Percentiles rank a stretch among this genome's conserved stretches.
Evolutionary conservation across 2,888 invertebrate species (phyloP).

Genomic region (Poecilobothrus nobilitatus): DNA sequence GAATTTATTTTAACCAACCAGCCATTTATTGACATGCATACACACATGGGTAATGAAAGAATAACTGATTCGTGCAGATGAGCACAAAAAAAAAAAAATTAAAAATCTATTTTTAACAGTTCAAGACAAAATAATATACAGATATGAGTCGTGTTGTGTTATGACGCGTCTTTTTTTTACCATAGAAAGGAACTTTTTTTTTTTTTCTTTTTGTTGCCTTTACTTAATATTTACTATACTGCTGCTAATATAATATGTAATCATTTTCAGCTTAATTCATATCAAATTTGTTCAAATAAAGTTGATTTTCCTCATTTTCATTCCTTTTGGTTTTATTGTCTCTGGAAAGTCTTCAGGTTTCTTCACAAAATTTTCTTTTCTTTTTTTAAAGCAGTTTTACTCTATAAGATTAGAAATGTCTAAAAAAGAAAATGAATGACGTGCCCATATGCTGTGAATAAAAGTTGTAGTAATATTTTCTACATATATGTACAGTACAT

Average conservation of each 20-base stretch:
- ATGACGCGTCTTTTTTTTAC: neutral
- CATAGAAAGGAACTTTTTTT: neutral
- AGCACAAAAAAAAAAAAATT: too few species aligned
- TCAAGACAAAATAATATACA: too few species aligned
- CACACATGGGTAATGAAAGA: too few species aligned
- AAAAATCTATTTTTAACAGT: too few species aligned
- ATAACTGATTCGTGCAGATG: too few species aligned
- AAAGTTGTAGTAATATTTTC: neutral
- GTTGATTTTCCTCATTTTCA: neutral
- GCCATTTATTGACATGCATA: neutral
- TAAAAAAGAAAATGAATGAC: neutral
- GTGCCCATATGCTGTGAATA: neutral
- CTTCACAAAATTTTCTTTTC: neutral
- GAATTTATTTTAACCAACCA: neutral
- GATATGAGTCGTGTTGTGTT: neutral
- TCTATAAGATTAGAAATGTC: neutral
- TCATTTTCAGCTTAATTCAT: neutral
- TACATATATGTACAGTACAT: neutral
- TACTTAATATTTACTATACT: neutral
- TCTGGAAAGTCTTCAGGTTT: neutral
- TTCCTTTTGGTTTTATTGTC: neutral
- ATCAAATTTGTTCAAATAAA: neutral
- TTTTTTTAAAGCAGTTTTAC: neutral
- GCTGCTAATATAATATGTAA: neutral
- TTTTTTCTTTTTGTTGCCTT: neutral